Base-by-base conservation (phyloP, 2,888 invertebrate genomes). In the Pterostichus niger region DNA sequence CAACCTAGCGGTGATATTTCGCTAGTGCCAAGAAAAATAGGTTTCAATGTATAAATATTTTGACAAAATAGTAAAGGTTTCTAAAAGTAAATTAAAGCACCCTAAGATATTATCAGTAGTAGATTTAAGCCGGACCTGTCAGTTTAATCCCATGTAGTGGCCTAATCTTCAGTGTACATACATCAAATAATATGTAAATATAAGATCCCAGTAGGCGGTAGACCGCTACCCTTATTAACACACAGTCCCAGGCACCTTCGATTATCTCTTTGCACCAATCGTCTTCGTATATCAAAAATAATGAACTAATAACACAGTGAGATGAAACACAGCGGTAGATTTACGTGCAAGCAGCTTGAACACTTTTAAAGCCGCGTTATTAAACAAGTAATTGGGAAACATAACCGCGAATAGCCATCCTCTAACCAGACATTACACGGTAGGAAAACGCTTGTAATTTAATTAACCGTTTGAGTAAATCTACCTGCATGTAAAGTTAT, bases 141-240 rank as follows among this genome's bases (percentile, higher is more conserved):
- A 75, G 52, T 15, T 52, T 52, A 75, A 75, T 49, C 52, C 75
- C 17, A 31, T 52, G 75, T 75, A 52, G 52, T 52, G 35, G 17
- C 33, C 31, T 52, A 75, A 75, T 71, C 68, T 71, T 44, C 44
- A 44, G 10, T 71, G 68, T 44, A 15, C 52, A 75, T 75, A 33
- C 40, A 75, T 75, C 52, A 80, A 81, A 82, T 75, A 13, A 46
- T 82, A 82, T 82, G 82, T 75, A 82, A 82, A 82, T 82, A 82
- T 11, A 46, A 79, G 52, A 35, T 49, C 82, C 6, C 46, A 82
- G 82, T 82, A 49, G 75, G 82, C 75, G 75, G 75, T 61, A 24
- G 46, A 40, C 44, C 40, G 46, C 82, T 52, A 59, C 82, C 82
- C 82, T 73, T 82, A 82, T 82, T 82, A 82, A 80, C 56, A 49